Percentiles rank a stretch among this genome's conserved stretches.
Evolutionary conservation across 1,140 invertebrate species (phyloP).

Genomic region (Mycetomoellerius zeteki): DNA sequence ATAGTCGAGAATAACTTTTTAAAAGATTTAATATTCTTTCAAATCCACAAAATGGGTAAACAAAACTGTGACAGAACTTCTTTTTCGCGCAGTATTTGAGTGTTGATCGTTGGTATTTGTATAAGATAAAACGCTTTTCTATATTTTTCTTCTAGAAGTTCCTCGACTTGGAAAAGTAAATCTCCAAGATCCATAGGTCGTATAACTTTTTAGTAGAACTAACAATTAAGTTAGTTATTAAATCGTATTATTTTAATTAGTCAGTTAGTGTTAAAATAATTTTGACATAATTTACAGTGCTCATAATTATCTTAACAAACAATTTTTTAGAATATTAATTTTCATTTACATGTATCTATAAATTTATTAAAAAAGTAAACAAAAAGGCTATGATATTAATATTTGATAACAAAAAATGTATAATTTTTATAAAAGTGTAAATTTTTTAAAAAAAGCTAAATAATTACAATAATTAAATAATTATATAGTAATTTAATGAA

Average conservation of each 20-base stretch:
- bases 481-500: neutral
- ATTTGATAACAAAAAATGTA: neutral
- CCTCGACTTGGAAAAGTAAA: neutral
- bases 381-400: neutral
- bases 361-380: neutral
- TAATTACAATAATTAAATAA: no score
- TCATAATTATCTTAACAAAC: neutral
- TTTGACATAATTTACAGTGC: neutral
- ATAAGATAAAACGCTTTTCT: slow-evolving; percentile 44
- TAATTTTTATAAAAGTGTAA: neutral
- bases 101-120: slow-evolving; percentile 41
- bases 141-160: slow-evolving; percentile 32
- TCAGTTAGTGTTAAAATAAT: neutral
- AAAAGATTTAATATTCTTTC: slow-evolving; percentile 30
- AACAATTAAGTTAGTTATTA: neutral
- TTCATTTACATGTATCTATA: neutral
- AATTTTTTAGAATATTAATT: neutral
- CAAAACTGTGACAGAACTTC: slow-evolving; percentile 31
- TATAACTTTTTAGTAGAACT: slow-evolving; percentile 12
- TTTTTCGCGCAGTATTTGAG: slow-evolving; percentile 36
- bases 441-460: neutral
- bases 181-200: neutral
- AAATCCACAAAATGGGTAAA: slow-evolving; percentile 26
- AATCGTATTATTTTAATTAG: neutral
- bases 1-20: slow-evolving; percentile 20